phyloP scores from a whole-genome alignment of 1,140 invertebrate genomes.

The Oryctes rhinoceros region DNA sequence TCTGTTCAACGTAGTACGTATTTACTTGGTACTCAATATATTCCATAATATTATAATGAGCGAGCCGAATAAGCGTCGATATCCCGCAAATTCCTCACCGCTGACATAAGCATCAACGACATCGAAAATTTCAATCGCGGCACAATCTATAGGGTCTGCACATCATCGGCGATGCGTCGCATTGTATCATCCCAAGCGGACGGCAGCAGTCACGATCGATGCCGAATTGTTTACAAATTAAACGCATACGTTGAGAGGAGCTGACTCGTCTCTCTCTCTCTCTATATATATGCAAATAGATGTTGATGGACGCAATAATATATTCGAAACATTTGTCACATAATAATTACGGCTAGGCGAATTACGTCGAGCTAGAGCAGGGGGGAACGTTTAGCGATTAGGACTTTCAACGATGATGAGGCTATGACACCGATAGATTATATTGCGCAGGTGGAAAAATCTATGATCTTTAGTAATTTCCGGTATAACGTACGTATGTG shows the following conservation, averaged over 20 bases:
- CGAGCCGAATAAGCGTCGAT: background rate
- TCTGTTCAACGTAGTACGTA: background rate
- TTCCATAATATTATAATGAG: background rate
- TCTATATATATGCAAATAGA: background rate
- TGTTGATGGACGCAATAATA: background rate
- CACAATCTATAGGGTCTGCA: background rate
- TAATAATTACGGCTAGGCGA: background rate
- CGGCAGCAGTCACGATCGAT: background rate
- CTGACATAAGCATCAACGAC: background rate
- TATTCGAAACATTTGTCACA: slow-evolving; percentile 3
- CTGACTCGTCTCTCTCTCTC: background rate
- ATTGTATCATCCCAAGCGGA: background rate
- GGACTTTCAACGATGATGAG: background rate
- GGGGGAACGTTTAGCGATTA: background rate
- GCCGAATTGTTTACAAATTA: slow-evolving; percentile 4
- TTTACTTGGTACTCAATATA: background rate
- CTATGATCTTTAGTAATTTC: too few relatives aligned
- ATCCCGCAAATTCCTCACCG: background rate
- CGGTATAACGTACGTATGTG: too few relatives aligned
- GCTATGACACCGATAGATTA: background rate
- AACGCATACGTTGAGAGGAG: background rate
- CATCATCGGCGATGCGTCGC: too few relatives aligned
- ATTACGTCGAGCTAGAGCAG: background rate
- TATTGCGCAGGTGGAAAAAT: background rate
- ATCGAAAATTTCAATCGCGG: background rate